Conservation (phyloP, 2,797 vertebrate species). For the Poeciliopsis turneri region DNA sequence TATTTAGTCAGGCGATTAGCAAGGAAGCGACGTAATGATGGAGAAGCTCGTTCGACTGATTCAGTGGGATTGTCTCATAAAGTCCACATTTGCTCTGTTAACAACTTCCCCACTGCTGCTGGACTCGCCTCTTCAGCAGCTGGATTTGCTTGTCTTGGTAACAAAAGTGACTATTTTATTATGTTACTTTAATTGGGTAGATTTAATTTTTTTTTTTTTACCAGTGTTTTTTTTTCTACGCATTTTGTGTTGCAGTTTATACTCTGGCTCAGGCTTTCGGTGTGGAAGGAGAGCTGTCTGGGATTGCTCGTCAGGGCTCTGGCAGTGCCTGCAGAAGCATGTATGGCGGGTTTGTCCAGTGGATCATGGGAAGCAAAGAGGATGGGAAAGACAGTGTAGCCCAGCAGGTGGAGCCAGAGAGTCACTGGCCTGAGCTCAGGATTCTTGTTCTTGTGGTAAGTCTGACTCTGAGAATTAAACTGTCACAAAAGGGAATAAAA, state of each 20-base stretch:
- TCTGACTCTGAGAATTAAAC: slow-evolving; percentile 20
- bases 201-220: neutral
- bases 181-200: neutral
- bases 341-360: slow-evolving; percentile 93
- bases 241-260: slow-evolving; percentile 79
- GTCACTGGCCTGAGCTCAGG: slow-evolving; percentile 91
- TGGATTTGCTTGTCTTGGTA: slow-evolving; percentile 93
- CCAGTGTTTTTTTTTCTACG: neutral
- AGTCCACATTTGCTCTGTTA: slow-evolving; percentile 90
- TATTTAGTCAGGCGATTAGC: slow-evolving; percentile 88
- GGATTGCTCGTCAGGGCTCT: slow-evolving; percentile 90
- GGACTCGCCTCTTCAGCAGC: slow-evolving; percentile 95
- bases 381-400: slow-evolving; percentile 93
- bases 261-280: slow-evolving; percentile 86
- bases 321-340: slow-evolving; percentile 95
- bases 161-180: neutral
- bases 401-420: slow-evolving; percentile 88
- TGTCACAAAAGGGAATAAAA: neutral
- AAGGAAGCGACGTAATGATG: slow-evolving; percentile 80
- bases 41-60: slow-evolving; percentile 34
- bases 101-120: slow-evolving; percentile 96
- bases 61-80: slow-evolving; percentile 80
- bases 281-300: slow-evolving; percentile 89
- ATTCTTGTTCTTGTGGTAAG: slow-evolving; percentile 93
- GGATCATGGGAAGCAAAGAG: slow-evolving; percentile 85